phyloP scores from a whole-genome alignment of 2,113 vertebrate genomes.

The Alexandromys fortis region DNA sequence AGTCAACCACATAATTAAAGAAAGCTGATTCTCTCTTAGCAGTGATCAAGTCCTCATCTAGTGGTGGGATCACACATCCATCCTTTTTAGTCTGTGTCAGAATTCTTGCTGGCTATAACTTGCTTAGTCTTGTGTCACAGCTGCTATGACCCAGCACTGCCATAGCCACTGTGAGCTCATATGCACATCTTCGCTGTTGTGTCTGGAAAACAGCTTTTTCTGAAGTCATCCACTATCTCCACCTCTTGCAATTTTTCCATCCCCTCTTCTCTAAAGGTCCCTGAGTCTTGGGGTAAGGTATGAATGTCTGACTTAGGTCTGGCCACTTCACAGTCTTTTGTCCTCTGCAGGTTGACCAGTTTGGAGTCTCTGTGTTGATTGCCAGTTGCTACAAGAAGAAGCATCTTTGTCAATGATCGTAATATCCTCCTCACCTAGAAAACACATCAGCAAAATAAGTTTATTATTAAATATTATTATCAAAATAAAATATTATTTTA shows the following conservation, averaged over 20 bases:
- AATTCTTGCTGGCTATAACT: neutral
- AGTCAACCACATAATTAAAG: neutral
- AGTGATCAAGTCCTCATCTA: neutral
- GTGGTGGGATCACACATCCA: neutral
- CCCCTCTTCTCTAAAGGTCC: neutral
- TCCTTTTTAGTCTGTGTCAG: neutral
- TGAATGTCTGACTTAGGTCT: neutral
- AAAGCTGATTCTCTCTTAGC: neutral
- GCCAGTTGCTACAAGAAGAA: neutral
- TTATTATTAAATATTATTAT: neutral
- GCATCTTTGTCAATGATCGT: neutral
- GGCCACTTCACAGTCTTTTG: neutral
- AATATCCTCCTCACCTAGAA: neutral
- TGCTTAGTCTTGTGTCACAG: neutral
- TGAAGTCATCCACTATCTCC: neutral
- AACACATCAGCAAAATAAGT: conserved; percentile 11
- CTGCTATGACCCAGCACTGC: too few relatives aligned
- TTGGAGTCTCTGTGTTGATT: neutral
- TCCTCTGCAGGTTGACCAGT: neutral
- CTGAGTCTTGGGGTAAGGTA: neutral
- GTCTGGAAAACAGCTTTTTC: neutral
- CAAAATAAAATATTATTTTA: neutral
- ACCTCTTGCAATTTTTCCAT: neutral
- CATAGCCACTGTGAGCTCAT: neutral
- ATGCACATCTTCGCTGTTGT: neutral